These are phyloP conservation scores for Brotula barbata DNA, from an alignment of 2,797 vertebrate species.

Conservation along the genomic window DNA sequence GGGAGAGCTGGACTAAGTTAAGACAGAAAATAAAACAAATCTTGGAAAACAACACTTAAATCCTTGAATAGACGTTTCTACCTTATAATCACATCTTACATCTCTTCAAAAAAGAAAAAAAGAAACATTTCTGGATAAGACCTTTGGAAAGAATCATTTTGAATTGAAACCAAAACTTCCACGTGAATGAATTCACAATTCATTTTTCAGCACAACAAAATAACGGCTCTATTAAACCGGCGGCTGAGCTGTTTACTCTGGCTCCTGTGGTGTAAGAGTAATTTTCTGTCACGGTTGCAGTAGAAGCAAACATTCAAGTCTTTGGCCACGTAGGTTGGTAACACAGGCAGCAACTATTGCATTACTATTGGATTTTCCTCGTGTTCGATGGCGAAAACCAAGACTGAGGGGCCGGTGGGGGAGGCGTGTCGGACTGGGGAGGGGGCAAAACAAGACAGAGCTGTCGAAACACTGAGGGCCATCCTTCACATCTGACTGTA, in stretches of 20 bases:
- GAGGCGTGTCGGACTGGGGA: neutral
- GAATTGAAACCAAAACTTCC: too few species aligned
- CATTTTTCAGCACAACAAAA: too few species aligned
- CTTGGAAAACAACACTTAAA: too few species aligned
- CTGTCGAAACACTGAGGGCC: constrained; percentile 62
- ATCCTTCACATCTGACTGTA: constrained; percentile 72
- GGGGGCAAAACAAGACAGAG: constrained; percentile 60
- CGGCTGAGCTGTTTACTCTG: neutral
- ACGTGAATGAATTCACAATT: too few species aligned
- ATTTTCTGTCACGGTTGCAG: constrained; percentile 3
- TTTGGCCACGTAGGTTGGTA: neutral
- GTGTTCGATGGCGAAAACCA: constrained; percentile 8
- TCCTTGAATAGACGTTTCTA: too few species aligned
- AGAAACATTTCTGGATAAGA: too few species aligned
- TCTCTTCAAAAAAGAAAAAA: too few species aligned
- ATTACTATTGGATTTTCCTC: constrained; percentile 10
- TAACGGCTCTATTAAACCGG: neutral
- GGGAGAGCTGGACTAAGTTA: too few species aligned
- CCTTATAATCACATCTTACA: too few species aligned
- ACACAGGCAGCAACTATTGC: constrained; percentile 12
- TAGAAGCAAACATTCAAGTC: constrained; percentile 8
- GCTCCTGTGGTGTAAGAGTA: neutral
- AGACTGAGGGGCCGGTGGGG: constrained; percentile 1
- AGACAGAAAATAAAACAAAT: too few species aligned
- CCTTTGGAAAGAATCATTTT: too few species aligned